Percentiles rank a stretch among this genome's conserved stretches.
phyloP scores from a whole-genome alignment of 1,140 invertebrate genomes.

The Drosophila lowei region DNA sequence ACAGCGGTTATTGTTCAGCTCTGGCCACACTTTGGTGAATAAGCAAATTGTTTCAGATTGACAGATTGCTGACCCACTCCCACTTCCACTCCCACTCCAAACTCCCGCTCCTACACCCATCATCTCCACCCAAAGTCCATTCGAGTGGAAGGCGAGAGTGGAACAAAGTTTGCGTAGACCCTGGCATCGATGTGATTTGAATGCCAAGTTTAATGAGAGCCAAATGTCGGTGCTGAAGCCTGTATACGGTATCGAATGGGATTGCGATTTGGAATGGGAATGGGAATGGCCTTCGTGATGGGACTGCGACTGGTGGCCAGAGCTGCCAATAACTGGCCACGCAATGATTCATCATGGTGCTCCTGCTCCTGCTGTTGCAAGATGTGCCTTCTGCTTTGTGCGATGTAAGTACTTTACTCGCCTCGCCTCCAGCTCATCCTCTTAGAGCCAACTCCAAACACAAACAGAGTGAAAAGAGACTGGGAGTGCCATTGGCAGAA shows the following conservation, averaged over 20 bases:
- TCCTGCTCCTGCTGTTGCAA: constrained; percentile 10
- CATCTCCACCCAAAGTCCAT: constrained; percentile 8
- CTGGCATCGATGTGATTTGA: constrained; percentile 62
- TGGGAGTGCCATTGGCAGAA: background rate
- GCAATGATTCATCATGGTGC: constrained; percentile 57
- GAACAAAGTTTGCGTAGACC: constrained; percentile 19
- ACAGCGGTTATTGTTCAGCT: constrained; percentile 40
- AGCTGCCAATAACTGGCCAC: constrained; percentile 58
- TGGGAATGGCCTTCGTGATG: background rate
- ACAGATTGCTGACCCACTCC: constrained; percentile 40
- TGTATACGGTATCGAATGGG: constrained; percentile 20
- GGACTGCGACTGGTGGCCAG: constrained; percentile 8
- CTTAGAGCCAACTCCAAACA: background rate
- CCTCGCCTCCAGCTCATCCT: background rate
- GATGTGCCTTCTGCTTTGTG: too few species aligned
- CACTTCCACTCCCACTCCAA: constrained; percentile 10
- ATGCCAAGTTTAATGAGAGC: constrained; percentile 57
- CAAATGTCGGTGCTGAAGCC: constrained; percentile 31
- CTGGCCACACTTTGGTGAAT: constrained; percentile 63
- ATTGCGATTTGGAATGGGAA: too few species aligned
- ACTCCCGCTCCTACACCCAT: background rate
- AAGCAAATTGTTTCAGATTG: constrained; percentile 72
- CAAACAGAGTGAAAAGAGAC: constrained; percentile 14
- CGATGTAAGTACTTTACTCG: too few species aligned
- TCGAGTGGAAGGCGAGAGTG: constrained; percentile 11